Evolutionary conservation across 2,797 vertebrate species (phyloP).

Genomic region (Darevskia mixta): DNA sequence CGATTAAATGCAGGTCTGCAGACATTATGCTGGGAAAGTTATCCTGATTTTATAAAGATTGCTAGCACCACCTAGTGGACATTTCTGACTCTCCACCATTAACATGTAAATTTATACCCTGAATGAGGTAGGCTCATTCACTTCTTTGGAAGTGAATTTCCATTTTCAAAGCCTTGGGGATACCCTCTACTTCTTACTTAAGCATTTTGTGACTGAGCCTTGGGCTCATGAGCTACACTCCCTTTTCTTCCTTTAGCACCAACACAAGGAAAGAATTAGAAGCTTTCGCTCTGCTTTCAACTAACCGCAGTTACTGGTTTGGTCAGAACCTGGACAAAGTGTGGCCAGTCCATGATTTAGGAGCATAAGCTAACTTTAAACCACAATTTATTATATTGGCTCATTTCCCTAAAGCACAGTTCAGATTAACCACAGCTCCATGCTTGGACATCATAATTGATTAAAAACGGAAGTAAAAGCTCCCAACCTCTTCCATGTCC

Average conservation of each 20-base stretch:
- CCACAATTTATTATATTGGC: not conserved
- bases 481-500: not conserved
- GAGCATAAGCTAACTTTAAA: not conserved
- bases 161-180: not conserved
- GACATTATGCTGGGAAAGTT: not conserved
- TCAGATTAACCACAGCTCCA: too few species aligned
- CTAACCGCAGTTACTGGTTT: not conserved
- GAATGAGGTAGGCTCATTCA: too few species aligned
- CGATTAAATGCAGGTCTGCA: not conserved
- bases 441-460: too few species aligned
- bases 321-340: too few species aligned
- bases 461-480: not conserved
- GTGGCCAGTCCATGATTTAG: not conserved
- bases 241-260: not conserved
- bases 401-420: not conserved
- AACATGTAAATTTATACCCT: not conserved
- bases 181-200: not conserved
- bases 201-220: not conserved
- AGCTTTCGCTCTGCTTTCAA: not conserved
- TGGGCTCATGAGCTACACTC: not conserved
- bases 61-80: constrained; percentile 41
- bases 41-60: not conserved
- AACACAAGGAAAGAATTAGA: not conserved
- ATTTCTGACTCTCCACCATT: not conserved
- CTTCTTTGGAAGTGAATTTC: too few species aligned